Conservation (phyloP, 2,888 invertebrate species). For the Polylopha cassiicola region DNA sequence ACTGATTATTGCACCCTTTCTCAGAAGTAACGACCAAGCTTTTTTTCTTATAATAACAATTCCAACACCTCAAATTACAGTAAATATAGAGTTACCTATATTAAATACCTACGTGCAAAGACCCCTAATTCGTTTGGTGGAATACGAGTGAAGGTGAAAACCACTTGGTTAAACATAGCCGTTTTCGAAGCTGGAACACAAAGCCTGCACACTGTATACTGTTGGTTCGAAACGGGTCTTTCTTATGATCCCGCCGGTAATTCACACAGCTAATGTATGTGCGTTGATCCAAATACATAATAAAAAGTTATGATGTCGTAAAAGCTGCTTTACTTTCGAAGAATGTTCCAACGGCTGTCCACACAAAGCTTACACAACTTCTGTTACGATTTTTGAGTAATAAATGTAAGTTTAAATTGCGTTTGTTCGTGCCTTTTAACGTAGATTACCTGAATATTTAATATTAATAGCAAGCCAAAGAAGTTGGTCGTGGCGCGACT, state of each 20-base stretch:
- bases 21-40: too few relatives aligned
- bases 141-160: constrained; percentile 29
- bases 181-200: constrained; percentile 49
- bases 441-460: too few relatives aligned
- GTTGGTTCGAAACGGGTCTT: constrained; percentile 43
- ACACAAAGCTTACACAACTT: too few relatives aligned
- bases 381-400: too few relatives aligned
- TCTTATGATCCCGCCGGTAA: constrained; percentile 14
- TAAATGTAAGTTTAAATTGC: too few relatives aligned
- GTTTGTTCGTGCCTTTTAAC: too few relatives aligned
- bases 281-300: constrained; percentile 15
- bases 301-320: constrained; percentile 7
- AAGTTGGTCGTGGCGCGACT: too few relatives aligned
- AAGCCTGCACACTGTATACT: too few relatives aligned
- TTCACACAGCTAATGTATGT: constrained; percentile 19
- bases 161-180: constrained; percentile 53
- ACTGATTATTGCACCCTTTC: too few relatives aligned
- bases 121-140: not conserved
- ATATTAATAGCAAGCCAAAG: too few relatives aligned
- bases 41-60: constrained; percentile 1
- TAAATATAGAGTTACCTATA: not conserved
- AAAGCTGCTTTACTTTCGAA: not conserved
- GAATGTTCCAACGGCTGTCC: too few relatives aligned
- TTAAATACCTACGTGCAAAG: not conserved
- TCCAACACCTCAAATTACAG: constrained; percentile 4